phyloP scores from a whole-genome alignment of 2,797 vertebrate genomes.

The Neoniphon sammara region DNA sequence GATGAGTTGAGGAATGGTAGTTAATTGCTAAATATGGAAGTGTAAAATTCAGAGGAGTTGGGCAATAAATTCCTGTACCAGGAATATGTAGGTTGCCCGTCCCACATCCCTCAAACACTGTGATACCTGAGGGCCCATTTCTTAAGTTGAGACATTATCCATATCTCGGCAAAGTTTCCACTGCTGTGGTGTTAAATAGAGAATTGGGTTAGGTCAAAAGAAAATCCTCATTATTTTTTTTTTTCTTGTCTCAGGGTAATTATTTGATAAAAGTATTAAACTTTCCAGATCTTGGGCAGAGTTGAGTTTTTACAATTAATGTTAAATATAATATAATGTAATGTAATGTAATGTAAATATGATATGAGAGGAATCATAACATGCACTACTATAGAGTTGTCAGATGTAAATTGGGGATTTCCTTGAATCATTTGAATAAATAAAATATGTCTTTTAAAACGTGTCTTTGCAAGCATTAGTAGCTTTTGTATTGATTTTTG shows the following conservation, averaged over 20 bases:
- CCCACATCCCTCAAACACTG: conserved; percentile 37
- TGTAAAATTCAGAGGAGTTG: conserved; percentile 47
- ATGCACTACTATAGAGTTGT: conserved; percentile 56
- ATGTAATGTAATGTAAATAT: conserved; percentile 71
- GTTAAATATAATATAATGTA: conserved; percentile 45
- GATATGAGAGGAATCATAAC: conserved; percentile 45
- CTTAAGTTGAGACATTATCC: conserved; percentile 58
- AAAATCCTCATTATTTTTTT: conserved; percentile 44
- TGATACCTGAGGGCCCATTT: conserved; percentile 35
- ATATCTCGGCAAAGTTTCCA: conserved; percentile 28
- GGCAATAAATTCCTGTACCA: conserved; percentile 58
- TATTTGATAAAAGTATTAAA: conserved; percentile 60
- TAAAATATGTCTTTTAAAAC: conserved; percentile 80
- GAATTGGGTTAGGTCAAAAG: conserved; percentile 46
- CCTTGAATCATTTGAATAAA: conserved; percentile 71
- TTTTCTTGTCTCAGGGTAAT: conserved; percentile 69
- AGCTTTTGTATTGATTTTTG: neutral
- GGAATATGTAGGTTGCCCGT: conserved; percentile 48
- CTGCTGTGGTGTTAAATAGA: conserved; percentile 43
- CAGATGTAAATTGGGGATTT: conserved; percentile 62
- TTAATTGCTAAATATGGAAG: conserved; percentile 38
- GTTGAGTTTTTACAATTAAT: conserved; percentile 71
- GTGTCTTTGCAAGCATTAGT: conserved; percentile 27
- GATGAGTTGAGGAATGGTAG: conserved; percentile 31
- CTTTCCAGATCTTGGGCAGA: conserved; percentile 51